Evolutionary conservation across 1,140 invertebrate species (phyloP), one percentile per base, ranked within the genome.

Genomic region (Procambarus virginalis): DNA sequence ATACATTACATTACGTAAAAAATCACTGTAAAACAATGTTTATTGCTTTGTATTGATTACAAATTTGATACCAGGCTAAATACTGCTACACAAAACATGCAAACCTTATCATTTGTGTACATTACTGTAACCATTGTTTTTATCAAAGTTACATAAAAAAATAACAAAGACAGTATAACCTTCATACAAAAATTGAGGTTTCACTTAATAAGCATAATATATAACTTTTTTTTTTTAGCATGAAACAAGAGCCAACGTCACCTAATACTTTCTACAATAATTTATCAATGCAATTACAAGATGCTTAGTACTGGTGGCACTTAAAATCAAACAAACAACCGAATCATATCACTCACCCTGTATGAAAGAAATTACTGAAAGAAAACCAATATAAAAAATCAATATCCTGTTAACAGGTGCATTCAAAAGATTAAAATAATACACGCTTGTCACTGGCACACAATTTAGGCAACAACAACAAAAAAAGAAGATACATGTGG

Each of bases 301-400:
- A 34, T 73, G 68, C 68, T 73, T n/a, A 34, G n/a, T 73, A 73
- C n/a, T 34, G 68, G 20, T 55, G 3, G 60, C 58, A 22, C 34
- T 20, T 45, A 20, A 82, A 82, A 86, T 55, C 84, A 78, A 78
- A 14, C 9, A 6, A 20, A 49, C 58, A 80, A 48, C 68, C 83
- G 17, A 77, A 46, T 49, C 9, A 20, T 20, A 84, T 58, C 49
- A 89, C 88, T 89, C 76, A 89, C 88, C 88, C 68, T 84, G 76
- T 84, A 89, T 89, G 88, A 89, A 89, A 89, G 88, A 64, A 76
- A 89, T 75, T 79, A 89, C 88, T 89, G 88, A 89, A 89, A 89
- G 75, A 55, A 84, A 89, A 76, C 60, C 76, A 48, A 84, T 58
- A 84, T 55, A 55, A 86, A 78, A 49, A 46, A 84, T 84, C 60